Evolutionary conservation across 2,888 invertebrate species (phyloP).

Genomic region (Tinea semifulvella): DNA sequence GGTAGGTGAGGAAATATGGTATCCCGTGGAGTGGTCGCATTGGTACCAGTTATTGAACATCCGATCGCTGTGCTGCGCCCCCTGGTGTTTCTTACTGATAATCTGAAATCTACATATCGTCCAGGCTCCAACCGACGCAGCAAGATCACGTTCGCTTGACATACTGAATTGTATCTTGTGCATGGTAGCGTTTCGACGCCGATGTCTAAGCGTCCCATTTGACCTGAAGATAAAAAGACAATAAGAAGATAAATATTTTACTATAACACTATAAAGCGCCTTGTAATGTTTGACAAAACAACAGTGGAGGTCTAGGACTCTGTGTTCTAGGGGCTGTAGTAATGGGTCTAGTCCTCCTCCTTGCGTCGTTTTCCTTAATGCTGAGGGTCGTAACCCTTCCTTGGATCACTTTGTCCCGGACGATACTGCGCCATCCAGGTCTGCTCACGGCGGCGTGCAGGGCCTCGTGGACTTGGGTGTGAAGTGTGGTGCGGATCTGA

Average conservation of each 20-base stretch:
- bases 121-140: conserved; percentile 79
- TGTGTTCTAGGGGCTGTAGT: no score
- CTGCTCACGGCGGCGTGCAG: no score
- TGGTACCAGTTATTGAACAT: conserved; percentile 85
- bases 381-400: no score
- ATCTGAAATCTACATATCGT: conserved; percentile 84
- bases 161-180: conserved; percentile 86
- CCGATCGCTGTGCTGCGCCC: conserved; percentile 79
- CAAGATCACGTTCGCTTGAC: conserved; percentile 87
- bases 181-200: conserved; percentile 84
- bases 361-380: no score
- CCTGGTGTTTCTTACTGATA: conserved; percentile 77
- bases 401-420: no score
- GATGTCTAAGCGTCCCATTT: conserved; percentile 78
- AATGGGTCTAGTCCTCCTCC: no score
- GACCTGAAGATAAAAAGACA: conserved; percentile 35
- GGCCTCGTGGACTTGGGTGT: no score
- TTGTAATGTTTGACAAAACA: no score
- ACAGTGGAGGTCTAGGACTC: no score
- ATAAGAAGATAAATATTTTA: background rate
- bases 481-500: no score
- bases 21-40: conserved; percentile 84
- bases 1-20: conserved; percentile 85
- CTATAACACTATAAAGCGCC: background rate
- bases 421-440: no score